Evolutionary conservation across 2,113 vertebrate genomes (phyloP).

Genomic region (Ptyas mucosa): DNA sequence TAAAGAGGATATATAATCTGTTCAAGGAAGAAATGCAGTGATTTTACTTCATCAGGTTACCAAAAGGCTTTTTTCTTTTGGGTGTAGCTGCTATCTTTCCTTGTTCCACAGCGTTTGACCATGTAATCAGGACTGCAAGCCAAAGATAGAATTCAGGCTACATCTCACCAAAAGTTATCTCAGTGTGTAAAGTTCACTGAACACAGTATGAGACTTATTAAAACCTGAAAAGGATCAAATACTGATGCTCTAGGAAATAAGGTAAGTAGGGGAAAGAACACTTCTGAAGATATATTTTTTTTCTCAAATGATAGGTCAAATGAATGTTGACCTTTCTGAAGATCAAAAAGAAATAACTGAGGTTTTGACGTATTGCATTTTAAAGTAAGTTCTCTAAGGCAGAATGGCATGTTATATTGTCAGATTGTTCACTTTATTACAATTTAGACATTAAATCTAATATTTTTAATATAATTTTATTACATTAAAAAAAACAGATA

Average conservation of each 20-base stretch:
- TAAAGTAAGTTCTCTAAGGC: background rate
- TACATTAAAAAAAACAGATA: background rate
- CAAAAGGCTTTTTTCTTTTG: background rate
- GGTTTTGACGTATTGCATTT: background rate
- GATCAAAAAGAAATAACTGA: background rate
- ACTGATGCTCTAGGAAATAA: background rate
- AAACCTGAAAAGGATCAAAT: background rate
- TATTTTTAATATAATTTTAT: background rate
- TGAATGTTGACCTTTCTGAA: background rate
- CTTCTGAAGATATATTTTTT: background rate
- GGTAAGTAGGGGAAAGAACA: background rate
- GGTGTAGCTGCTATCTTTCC: background rate
- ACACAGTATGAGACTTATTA: background rate
- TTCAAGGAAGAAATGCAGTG: background rate
- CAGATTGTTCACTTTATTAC: background rate
- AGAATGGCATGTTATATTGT: background rate
- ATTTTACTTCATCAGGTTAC: background rate
- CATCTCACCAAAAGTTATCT: background rate
- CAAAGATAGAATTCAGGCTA: background rate
- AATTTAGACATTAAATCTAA: background rate
- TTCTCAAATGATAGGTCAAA: background rate
- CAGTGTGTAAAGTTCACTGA: background rate
- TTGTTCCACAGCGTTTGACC: background rate
- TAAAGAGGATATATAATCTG: background rate
- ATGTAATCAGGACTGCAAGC: background rate